Conservation (phyloP, 2,888 invertebrate genomes). For the Flabesymbios commensalis region DNA sequence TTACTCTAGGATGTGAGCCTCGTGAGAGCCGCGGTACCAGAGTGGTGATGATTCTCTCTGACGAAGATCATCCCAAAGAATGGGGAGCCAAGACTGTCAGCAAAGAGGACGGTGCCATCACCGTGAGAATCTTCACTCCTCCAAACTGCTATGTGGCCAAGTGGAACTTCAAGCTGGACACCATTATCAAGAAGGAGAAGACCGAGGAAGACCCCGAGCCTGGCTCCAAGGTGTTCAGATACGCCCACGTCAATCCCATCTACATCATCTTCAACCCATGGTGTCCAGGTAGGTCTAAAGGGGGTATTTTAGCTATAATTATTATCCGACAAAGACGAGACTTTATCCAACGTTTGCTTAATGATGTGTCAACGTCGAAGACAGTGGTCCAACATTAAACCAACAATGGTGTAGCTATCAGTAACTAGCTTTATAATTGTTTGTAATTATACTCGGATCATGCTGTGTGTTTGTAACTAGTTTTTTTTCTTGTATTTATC, state of each 20-base stretch:
- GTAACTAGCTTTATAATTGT: no score
- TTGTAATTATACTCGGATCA: no score
- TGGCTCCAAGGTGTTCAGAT: slow-evolving; percentile 29
- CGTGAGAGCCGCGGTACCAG: slow-evolving; percentile 41
- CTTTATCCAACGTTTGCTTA: no score
- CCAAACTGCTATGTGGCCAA: slow-evolving; percentile 43
- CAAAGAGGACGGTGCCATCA: slow-evolving; percentile 21
- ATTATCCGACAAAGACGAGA: no score
- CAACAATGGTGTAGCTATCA: no score
- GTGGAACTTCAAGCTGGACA: slow-evolving; percentile 47
- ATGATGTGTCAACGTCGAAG: no score
- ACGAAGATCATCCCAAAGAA: slow-evolving; percentile 34
- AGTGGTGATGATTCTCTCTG: slow-evolving; percentile 43
- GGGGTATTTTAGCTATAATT: no score
- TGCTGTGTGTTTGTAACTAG: no score
- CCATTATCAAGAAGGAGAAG: slow-evolving; percentile 31
- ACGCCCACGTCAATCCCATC: slow-evolving; percentile 58
- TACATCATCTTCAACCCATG: slow-evolving; percentile 88
- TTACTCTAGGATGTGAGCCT: slow-evolving; percentile 41
- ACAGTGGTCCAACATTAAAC: no score
- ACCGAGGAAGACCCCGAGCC: slow-evolving; percentile 29
- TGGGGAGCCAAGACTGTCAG: slow-evolving; percentile 43
- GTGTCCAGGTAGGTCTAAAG: slow-evolving; percentile 76
- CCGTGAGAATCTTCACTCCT: slow-evolving; percentile 41
- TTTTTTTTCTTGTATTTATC: no score